Percentiles rank a stretch among this genome's conserved stretches.
phyloP scores from a whole-genome alignment of 1,140 invertebrate genomes.

The Eufriesea mexicana region DNA sequence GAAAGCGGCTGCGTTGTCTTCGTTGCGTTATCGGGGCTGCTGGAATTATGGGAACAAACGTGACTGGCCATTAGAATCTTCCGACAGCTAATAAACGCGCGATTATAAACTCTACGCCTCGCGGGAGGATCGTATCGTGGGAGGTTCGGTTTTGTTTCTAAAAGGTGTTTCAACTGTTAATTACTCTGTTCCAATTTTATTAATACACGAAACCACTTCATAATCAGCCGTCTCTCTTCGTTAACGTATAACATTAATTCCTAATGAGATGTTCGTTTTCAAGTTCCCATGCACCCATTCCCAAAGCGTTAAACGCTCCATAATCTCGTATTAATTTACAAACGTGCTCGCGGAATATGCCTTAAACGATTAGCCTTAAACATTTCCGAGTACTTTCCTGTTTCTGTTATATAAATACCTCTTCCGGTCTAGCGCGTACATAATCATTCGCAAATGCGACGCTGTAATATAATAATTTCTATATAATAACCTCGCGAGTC shows the following conservation, averaged over 20 bases:
- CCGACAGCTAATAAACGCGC: not conserved
- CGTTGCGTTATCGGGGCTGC: not conserved
- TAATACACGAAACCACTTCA: not conserved
- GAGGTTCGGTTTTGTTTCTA: not conserved
- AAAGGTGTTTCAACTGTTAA: not conserved
- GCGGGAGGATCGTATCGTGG: not conserved
- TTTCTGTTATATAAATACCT: not conserved
- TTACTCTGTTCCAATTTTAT: not conserved
- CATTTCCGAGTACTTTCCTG: too few relatives aligned
- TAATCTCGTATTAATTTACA: conserved; percentile 7
- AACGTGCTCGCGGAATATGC: too few relatives aligned
- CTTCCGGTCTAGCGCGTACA: not conserved
- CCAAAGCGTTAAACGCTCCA: not conserved
- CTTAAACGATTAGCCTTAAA: not conserved
- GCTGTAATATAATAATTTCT: too few relatives aligned
- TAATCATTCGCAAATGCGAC: not conserved
- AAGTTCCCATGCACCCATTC: not conserved
- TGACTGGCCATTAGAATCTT: not conserved
- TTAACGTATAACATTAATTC: conserved; percentile 6
- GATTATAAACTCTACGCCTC: not conserved
- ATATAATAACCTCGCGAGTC: too few relatives aligned
- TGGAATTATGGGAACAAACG: not conserved
- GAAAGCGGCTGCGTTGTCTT: not conserved
- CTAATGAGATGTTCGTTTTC: not conserved
- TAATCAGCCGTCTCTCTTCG: not conserved